Conservation (phyloP, 2,113 vertebrate genomes). For the Passer domesticus region DNA sequence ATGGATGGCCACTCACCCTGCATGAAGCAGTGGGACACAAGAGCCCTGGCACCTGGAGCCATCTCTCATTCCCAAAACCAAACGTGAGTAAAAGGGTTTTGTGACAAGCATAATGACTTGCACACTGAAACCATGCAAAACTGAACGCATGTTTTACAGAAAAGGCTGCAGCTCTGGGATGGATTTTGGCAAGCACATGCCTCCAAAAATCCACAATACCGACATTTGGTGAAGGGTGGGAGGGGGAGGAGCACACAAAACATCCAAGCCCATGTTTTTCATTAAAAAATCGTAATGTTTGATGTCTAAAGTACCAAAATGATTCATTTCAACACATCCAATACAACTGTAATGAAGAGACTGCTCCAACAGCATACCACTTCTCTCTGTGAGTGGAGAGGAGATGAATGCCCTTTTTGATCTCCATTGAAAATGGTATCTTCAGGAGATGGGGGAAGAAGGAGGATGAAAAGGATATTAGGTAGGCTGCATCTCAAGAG, state of each 20-base stretch:
- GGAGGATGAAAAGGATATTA: neutral
- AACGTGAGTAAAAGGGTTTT: neutral
- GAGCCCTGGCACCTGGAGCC: neutral
- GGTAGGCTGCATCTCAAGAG: neutral
- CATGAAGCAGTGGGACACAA: rapidly evolving
- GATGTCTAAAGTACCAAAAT: neutral
- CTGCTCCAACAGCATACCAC: neutral
- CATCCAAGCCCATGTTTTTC: neutral
- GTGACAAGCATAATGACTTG: neutral
- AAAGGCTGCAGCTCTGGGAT: neutral
- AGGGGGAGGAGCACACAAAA: neutral
- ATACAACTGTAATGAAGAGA: neutral
- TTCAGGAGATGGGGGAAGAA: neutral
- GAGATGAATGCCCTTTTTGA: neutral
- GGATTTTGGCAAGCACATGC: neutral
- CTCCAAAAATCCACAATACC: neutral
- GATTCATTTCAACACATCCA: neutral
- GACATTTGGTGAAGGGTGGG: neutral
- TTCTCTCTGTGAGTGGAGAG: rapidly evolving
- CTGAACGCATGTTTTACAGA: neutral
- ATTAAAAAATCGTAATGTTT: neutral
- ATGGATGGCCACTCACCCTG: neutral
- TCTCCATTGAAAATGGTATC: neutral
- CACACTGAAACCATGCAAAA: neutral
- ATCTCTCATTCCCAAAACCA: neutral